Percentiles rank a stretch among this genome's conserved stretches.
Conservation (phyloP, 1,140 invertebrate species). For the Telenomus remus region DNA sequence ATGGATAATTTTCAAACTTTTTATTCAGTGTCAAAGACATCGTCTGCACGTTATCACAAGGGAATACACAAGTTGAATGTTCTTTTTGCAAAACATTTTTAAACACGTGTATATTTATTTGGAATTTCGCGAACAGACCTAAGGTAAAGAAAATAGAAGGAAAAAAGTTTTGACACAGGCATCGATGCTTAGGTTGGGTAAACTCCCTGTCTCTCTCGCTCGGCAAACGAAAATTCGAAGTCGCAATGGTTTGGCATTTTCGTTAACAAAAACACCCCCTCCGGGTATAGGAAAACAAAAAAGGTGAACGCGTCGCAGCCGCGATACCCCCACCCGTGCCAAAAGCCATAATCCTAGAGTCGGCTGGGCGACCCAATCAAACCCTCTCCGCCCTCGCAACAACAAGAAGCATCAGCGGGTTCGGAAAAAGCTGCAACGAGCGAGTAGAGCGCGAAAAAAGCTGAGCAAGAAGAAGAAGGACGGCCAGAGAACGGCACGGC, state of each 20-base stretch:
- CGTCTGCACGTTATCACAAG: too few species aligned
- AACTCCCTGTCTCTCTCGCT: too few species aligned
- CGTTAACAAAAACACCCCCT: constrained; percentile 27
- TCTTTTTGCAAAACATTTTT: too few species aligned
- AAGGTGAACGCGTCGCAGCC: constrained; percentile 6
- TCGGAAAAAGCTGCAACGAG: constrained; percentile 32
- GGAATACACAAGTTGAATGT: too few species aligned
- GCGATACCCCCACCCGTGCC: background rate
- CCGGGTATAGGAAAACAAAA: constrained; percentile 23
- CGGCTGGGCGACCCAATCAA: constrained; percentile 42
- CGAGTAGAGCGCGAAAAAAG: constrained; percentile 39
- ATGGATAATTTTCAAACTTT: too few species aligned
- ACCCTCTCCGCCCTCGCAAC: constrained; percentile 14
- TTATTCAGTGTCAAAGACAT: too few species aligned
- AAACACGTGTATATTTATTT: too few species aligned
- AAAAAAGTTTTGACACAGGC: too few species aligned
- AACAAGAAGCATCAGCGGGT: constrained; percentile 30
- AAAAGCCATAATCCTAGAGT: constrained; percentile 30
- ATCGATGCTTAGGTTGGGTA: too few species aligned
- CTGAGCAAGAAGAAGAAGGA: constrained; percentile 25
- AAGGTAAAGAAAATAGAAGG: too few species aligned
- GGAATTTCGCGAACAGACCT: too few species aligned
- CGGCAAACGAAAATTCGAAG: background rate
- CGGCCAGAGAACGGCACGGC: background rate
- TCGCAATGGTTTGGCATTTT: background rate